phyloP scores from a whole-genome alignment of 2,888 invertebrate genomes.

The Encarsia formosa region DNA sequence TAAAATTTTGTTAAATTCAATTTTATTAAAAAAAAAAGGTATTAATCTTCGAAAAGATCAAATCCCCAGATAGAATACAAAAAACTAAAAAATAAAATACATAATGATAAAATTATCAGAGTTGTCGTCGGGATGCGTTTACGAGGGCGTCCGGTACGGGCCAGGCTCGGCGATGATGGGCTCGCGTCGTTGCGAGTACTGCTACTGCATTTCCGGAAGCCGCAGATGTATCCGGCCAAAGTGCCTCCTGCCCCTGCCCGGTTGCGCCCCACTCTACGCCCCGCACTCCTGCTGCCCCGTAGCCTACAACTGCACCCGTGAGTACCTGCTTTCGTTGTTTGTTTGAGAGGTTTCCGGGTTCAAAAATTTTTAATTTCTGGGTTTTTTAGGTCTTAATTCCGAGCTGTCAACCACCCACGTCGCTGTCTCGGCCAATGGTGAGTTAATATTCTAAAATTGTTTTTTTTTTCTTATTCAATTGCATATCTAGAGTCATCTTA shows the following conservation, averaged over 20 bases:
- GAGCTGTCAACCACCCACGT: slow-evolving; percentile 37
- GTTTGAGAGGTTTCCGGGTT: too few relatives aligned
- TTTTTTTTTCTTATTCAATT: not conserved
- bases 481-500: not conserved
- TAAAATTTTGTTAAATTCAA: too few relatives aligned
- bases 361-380: too few relatives aligned
- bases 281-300: slow-evolving; percentile 75
- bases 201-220: slow-evolving; percentile 67
- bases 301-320: slow-evolving; percentile 66
- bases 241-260: slow-evolving; percentile 71
- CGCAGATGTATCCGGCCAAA: slow-evolving; percentile 71
- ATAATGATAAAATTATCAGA: too few relatives aligned
- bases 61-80: too few relatives aligned
- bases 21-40: too few relatives aligned
- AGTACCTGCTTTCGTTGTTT: too few relatives aligned
- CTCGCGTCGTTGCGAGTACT: slow-evolving; percentile 76
- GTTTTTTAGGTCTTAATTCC: too few relatives aligned
- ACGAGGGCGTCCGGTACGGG: slow-evolving; percentile 69
- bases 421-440: slow-evolving; percentile 39
- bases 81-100: too few relatives aligned
- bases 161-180: slow-evolving; percentile 81
- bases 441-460: slow-evolving; percentile 26
- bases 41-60: too few relatives aligned
- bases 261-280: slow-evolving; percentile 63
- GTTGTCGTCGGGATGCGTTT: slow-evolving; percentile 67